phyloP scores from a whole-genome alignment of 1,140 invertebrate genomes.

The Ips nitidus region DNA sequence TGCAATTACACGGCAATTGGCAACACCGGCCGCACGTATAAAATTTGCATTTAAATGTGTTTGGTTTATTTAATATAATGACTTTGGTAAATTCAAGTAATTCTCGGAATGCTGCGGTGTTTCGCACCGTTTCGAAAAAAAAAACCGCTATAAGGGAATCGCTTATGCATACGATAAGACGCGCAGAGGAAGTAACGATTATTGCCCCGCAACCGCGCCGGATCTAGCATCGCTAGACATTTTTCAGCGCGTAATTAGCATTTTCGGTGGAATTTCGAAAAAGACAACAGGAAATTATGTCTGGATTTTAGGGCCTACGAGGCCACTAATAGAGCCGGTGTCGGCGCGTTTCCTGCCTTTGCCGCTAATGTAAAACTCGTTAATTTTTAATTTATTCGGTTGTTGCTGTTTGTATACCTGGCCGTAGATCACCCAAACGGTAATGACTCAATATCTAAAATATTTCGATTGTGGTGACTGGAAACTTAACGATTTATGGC shows the following conservation, averaged over 20 bases:
- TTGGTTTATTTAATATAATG: conserved; percentile 18
- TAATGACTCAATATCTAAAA: background rate
- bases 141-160: background rate
- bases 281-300: conserved; percentile 6
- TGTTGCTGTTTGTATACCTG: background rate
- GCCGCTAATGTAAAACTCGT: conserved; percentile 1
- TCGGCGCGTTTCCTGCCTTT: background rate
- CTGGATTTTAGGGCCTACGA: background rate
- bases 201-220: background rate
- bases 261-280: background rate
- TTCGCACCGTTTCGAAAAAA: conserved; percentile 9
- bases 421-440: background rate
- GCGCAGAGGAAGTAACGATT: conserved; percentile 6
- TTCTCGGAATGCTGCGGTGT: conserved; percentile 5
- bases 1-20: conserved; percentile 9
- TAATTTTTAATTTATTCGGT: conserved; percentile 9
- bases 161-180: conserved; percentile 14
- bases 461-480: conserved; percentile 7
- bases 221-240: conserved; percentile 7
- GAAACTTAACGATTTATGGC: conserved; percentile 5
- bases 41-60: conserved; percentile 15
- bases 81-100: conserved; percentile 14
- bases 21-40: conserved; percentile 6
- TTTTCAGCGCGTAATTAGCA: conserved; percentile 9
- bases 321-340: background rate